phyloP scores from a whole-genome alignment of 2,797 vertebrate genomes.

The Myotis pilosus region DNA sequence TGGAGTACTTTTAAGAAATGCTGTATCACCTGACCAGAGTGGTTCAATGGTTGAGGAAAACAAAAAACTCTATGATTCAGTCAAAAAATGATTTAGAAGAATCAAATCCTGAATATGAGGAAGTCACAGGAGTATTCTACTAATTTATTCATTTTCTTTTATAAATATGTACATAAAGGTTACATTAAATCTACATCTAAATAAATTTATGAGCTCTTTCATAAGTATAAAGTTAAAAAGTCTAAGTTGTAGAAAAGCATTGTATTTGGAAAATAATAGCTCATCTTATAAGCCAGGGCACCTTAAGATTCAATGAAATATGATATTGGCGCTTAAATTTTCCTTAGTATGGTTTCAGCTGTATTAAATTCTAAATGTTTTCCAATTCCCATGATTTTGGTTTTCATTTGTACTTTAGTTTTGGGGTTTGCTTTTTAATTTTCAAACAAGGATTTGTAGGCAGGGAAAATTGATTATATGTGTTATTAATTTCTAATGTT shows the following conservation, averaged over 20 bases:
- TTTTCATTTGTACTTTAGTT: background rate
- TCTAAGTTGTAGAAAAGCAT: background rate
- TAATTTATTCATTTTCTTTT: background rate
- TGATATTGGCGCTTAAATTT: background rate
- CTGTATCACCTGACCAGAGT: background rate
- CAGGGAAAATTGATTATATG: background rate
- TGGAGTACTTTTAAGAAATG: background rate
- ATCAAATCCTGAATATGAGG: background rate
- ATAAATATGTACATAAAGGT: background rate
- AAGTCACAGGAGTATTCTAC: background rate
- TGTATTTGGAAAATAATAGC: background rate
- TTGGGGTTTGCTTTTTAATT: background rate
- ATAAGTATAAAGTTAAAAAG: background rate
- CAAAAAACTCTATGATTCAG: background rate
- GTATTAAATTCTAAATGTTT: background rate
- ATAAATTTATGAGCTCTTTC: background rate
- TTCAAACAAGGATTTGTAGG: background rate
- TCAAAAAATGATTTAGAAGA: background rate
- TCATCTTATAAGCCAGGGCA: background rate
- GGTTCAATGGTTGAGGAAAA: background rate
- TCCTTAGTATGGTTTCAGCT: background rate
- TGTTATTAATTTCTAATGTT: conserved; percentile 42
- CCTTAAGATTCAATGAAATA: background rate
- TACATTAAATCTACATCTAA: background rate
- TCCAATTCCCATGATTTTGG: background rate